phyloP scores from a whole-genome alignment of 2,797 vertebrate species.

The Takifugu rubripes region DNA sequence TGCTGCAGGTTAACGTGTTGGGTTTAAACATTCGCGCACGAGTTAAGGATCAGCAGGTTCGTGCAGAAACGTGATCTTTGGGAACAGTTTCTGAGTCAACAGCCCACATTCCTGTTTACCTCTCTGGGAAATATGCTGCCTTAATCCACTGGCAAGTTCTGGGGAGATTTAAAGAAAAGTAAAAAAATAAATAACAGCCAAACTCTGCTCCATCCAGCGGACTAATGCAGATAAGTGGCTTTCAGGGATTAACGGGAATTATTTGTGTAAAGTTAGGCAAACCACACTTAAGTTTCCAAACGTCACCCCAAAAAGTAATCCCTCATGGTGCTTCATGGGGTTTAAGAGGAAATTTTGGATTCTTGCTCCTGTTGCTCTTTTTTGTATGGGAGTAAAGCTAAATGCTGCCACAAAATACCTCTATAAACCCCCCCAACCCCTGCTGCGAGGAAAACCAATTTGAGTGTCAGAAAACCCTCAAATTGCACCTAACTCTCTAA shows the following conservation, averaged over 20 bases:
- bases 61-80: background rate
- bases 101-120: conserved; percentile 1
- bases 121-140: conserved; percentile 5
- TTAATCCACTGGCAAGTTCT: conserved; percentile 18
- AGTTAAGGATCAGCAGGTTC: no score
- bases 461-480: conserved; percentile 43
- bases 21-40: no score
- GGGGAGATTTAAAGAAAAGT: background rate
- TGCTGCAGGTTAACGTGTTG: no score
- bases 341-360: conserved; percentile 29
- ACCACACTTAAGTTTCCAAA: conserved; percentile 46
- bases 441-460: conserved; percentile 27
- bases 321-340: conserved; percentile 19
- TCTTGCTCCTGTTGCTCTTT: conserved; percentile 15
- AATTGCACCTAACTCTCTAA: conserved; percentile 49
- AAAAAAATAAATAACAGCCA: background rate
- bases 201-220: conserved; percentile 19
- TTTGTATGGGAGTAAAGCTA: conserved; percentile 36
- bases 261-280: conserved; percentile 51
- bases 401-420: conserved; percentile 52
- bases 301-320: conserved; percentile 18
- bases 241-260: conserved; percentile 49
- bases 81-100: background rate
- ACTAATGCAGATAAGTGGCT: conserved; percentile 49
- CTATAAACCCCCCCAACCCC: conserved; percentile 27